phyloP scores from a whole-genome alignment of 1,140 invertebrate species.

The Liolophura sinensis region DNA sequence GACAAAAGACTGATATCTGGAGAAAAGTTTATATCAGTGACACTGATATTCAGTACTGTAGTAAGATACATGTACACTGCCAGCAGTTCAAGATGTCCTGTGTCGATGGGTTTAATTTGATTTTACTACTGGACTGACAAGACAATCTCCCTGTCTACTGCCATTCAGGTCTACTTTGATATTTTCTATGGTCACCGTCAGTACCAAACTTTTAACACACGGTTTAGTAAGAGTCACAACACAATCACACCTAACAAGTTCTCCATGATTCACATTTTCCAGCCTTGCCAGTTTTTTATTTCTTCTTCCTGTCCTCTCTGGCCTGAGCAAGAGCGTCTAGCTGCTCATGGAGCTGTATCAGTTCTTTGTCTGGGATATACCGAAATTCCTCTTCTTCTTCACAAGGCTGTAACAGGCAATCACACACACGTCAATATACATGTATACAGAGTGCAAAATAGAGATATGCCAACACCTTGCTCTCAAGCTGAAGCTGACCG shows the following conservation, averaged over 20 bases:
- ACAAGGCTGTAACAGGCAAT: slow-evolving; percentile 19
- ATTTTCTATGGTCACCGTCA: too few relatives aligned
- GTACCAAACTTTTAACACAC: neutral
- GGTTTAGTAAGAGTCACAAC: neutral
- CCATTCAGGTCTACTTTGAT: too few relatives aligned
- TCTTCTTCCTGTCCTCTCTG: slow-evolving; percentile 27
- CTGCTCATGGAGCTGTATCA: slow-evolving; percentile 27
- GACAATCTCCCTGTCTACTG: too few relatives aligned
- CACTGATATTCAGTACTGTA: too few relatives aligned
- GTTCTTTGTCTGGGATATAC: slow-evolving; percentile 36
- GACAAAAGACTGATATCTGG: too few relatives aligned
- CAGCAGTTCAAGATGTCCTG: too few relatives aligned
- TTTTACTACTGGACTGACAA: too few relatives aligned
- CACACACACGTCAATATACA: neutral
- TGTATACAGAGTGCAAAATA: neutral
- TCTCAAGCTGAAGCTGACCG: neutral
- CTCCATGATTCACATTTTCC: neutral
- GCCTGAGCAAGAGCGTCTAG: slow-evolving; percentile 27
- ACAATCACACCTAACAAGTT: slow-evolving; percentile 1
- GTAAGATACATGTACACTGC: too few relatives aligned
- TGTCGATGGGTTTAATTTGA: too few relatives aligned
- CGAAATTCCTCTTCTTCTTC: slow-evolving; percentile 32
- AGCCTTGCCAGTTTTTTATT: slow-evolving; percentile 3
- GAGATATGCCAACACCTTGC: neutral
- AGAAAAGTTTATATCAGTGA: too few relatives aligned